Base-by-base conservation (phyloP, 1,140 invertebrate genomes). In the Aphaenogaster floridana region DNA sequence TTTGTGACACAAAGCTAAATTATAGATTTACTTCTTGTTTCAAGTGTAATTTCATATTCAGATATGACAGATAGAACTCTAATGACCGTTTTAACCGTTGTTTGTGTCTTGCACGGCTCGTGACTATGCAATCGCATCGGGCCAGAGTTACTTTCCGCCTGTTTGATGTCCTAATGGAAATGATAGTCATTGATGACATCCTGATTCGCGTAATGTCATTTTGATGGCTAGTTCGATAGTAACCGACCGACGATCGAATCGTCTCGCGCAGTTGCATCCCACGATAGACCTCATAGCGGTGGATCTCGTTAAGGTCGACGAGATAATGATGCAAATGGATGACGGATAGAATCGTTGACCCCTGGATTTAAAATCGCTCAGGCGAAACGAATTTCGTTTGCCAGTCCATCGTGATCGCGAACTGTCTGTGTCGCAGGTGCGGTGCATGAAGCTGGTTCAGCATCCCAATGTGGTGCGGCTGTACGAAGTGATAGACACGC, bases 401-500 rank as follows among this genome's bases (percentile, higher is more conserved):
- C 9, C 15, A n/a, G n/a, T 50, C 5, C n/a, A 17, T 64, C 54
- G n/a, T 45, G 1, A 71, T 64, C 45, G 54, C 39, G 15, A 54
- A 13, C 45, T 3, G 21, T 59, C 64, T 61, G 15, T 88, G 61
- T 76, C 7, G 13, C 84, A 98, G 97, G 97, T 99, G 83, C 96
- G 99, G 88, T 99, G 99, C 94, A 99, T 99, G 99, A 99, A 99
- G 95, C 95, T 99, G 91, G 99, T 99, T 15, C 99, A 99, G 94
- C 99, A 99, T 96, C 99, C 98, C 52, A 99, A 99, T 96, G 99
- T 99, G 36, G 99, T 99, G 17, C 96, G 99, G 69, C 96, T 99
- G 9, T 99, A 99, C 95, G 99, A 99, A 96, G 99, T 99, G 66
- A 99, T 99, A 93, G 99, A 99, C 96, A 99, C 99, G 28, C 98